phyloP scores from a whole-genome alignment of 1,140 invertebrate species.

The Branchinecta lynchi region DNA sequence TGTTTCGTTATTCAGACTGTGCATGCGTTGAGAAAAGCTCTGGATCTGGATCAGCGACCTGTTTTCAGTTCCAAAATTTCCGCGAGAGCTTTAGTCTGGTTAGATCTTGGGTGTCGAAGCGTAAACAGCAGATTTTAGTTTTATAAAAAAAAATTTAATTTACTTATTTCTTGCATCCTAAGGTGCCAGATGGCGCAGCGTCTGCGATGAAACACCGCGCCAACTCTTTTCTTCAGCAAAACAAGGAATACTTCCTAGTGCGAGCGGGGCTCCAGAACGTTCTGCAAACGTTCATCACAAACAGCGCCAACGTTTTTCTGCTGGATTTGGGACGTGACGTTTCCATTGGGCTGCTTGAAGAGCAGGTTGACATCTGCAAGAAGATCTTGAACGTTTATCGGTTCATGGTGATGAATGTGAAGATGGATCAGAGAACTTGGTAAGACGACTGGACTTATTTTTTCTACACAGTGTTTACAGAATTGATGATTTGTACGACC shows the following conservation, averaged over 20 bases:
- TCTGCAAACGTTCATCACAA: conserved; percentile 82
- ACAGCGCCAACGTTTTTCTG: conserved; percentile 87
- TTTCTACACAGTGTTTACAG: conserved; percentile 22
- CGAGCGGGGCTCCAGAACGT: conserved; percentile 48
- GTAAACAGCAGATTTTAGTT: no score
- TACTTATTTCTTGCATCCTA: no score
- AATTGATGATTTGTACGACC: conserved; percentile 8
- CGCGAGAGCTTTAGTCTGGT: no score
- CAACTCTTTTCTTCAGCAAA: no score
- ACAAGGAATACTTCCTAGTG: background rate
- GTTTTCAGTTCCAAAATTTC: no score
- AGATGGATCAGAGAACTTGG: conserved; percentile 83
- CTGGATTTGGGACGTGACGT: conserved; percentile 30
- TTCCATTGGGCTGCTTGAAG: conserved; percentile 43
- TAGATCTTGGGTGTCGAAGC: no score
- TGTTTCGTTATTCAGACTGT: no score
- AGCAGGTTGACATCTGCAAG: conserved; percentile 92
- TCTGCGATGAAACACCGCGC: no score
- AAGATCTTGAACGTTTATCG: conserved; percentile 89
- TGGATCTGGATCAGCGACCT: no score
- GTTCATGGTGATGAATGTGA: conserved; percentile 91
- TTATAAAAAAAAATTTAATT: no score
- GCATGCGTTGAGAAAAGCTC: no score
- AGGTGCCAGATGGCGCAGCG: no score
- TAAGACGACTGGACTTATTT: conserved; percentile 31